Percentiles rank a stretch among this genome's conserved stretches.
Evolutionary conservation across 2,888 invertebrate genomes (phyloP).

Genomic region (Sycophila texana): DNA sequence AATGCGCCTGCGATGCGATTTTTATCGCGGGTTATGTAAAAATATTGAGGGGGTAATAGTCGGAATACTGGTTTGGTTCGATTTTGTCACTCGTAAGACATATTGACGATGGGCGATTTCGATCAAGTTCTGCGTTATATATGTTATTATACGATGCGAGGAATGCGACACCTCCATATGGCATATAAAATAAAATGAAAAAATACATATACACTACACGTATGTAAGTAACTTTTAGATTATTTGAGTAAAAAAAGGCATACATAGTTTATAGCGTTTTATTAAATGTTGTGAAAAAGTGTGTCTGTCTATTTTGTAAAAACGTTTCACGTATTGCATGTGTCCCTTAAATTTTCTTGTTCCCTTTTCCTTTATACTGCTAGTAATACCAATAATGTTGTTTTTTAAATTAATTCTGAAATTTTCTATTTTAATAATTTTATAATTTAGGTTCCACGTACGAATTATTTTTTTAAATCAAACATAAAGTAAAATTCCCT

Average conservation of each 20-base stretch:
- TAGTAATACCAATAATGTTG: neutral
- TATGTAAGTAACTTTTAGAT: conserved; percentile 74
- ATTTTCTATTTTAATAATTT: neutral
- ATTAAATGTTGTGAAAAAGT: conserved; percentile 74
- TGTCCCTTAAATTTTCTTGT: neutral
- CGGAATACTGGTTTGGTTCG: conserved; percentile 49
- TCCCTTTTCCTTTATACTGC: conserved; percentile 4
- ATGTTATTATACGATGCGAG: conserved; percentile 62
- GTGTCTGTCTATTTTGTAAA: conserved; percentile 52
- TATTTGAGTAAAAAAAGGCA: conserved; percentile 73
- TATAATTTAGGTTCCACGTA: neutral
- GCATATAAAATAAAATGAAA: conserved; percentile 61
- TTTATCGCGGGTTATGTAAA: conserved; percentile 54
- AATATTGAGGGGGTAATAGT: conserved; percentile 47
- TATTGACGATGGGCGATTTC: conserved; percentile 27
- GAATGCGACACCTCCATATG: conserved; percentile 67
- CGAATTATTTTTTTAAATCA: neutral
- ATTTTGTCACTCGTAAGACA: conserved; percentile 39
- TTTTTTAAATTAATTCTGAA: neutral
- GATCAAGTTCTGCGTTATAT: conserved; percentile 53
- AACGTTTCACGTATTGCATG: conserved; percentile 45
- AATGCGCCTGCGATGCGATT: conserved; percentile 49
- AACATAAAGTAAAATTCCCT: neutral
- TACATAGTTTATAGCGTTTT: conserved; percentile 75
- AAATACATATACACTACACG: conserved; percentile 69